Evolutionary conservation across 1,140 invertebrate genomes (phyloP).

Genomic region (Copidosoma floridanum): DNA sequence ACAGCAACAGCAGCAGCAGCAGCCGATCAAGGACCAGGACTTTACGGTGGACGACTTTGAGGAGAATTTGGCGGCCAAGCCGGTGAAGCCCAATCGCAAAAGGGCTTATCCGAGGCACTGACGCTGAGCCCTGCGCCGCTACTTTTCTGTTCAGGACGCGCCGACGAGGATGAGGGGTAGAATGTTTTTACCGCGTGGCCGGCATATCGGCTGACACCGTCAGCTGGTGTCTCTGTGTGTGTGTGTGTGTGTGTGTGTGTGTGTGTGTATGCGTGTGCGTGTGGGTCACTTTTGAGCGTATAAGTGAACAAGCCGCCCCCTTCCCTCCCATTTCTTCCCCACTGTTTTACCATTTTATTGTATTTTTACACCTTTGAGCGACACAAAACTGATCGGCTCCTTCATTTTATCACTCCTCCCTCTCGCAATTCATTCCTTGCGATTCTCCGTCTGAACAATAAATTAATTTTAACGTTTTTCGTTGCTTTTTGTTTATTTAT

Average conservation of each 20-base stretch:
- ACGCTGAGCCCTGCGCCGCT: conserved; percentile 7
- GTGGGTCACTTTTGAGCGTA: too few species aligned
- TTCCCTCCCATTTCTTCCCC: too few species aligned
- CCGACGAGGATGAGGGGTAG: too few species aligned
- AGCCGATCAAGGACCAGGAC: conserved; percentile 37
- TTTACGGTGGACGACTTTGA: conserved; percentile 47
- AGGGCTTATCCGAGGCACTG: conserved; percentile 7
- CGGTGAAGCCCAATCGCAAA: background rate
- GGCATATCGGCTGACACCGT: background rate
- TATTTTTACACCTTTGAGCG: background rate
- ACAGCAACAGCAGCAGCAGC: background rate
- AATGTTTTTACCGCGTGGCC: background rate
- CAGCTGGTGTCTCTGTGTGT: too few species aligned
- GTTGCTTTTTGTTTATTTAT: background rate
- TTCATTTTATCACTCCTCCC: too few species aligned
- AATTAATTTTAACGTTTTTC: background rate
- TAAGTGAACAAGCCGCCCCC: too few species aligned
- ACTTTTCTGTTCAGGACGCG: conserved; percentile 1
- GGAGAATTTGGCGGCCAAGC: conserved; percentile 36
- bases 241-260: too few species aligned
- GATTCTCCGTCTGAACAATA: background rate
- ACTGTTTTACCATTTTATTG: too few species aligned
- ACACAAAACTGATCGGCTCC: conserved; percentile 4
- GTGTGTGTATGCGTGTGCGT: too few species aligned
- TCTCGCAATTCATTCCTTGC: too few species aligned